Base-by-base conservation (phyloP, 2,888 invertebrate species). In the Carabus problematicus region DNA sequence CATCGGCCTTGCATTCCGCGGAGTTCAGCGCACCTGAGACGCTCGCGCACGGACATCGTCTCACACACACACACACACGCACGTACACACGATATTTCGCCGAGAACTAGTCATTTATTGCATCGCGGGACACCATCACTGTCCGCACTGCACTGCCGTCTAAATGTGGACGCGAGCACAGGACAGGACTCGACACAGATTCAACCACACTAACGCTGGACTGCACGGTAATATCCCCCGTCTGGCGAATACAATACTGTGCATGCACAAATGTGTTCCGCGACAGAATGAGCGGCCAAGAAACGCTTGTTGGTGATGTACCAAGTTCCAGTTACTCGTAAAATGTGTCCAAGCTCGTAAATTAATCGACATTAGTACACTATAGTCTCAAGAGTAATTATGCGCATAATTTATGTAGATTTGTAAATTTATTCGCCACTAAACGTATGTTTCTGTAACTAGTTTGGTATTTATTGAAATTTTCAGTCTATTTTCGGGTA, bases 1-100 rank as follows among this genome's bases (percentile, higher is more conserved):
- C 67, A 67, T 67, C 67, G 67, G 67, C 67, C 67, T 67, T 67
- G 67, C 67, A 67, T 67, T 67, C 67, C 67, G 60, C 41, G 60
- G 67, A 67, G 67, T 67, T 67, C 67, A 67, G 52, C 67, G 66
- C 60, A 67, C 67, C 60, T 60, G 67, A 67, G 29, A 54, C 60
- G n/a, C n/a, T 39, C 12, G 52, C 52, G 52, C 16, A 16, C 52
- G 52, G 49, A 18, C 52, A 14, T 18, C 14, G 52, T 52, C 52
- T 52, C 16, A 11, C 29, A 19, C 19, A 56, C 55, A 55, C 55
- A 19, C 16, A 11, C 54, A 54, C 54, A 54, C 18, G 14, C 54
- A 54, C 18, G 14, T 54, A 54, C n/a, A 19, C 29, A 14, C 52
- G 52, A 52, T 18, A 52, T 52, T n/a, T 52, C 52, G 52, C 52